Evolutionary conservation across 2,888 invertebrate species (phyloP).

Genomic region (Macroteleia sp.): DNA sequence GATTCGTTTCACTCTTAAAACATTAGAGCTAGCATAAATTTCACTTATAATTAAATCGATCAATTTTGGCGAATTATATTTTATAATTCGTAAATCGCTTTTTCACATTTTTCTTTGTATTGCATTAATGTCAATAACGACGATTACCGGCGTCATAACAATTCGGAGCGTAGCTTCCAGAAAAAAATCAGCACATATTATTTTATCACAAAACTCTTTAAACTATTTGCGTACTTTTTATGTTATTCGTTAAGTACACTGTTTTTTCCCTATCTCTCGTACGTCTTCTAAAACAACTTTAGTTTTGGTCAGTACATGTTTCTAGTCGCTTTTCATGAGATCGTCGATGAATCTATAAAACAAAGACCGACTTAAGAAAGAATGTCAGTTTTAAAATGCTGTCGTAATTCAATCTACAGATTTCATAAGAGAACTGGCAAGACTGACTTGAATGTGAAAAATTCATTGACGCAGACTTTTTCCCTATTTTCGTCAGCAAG

Average conservation of each 20-base stretch:
- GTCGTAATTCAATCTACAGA: too few species aligned
- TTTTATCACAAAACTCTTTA: conserved; percentile 61
- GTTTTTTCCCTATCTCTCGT: conserved; percentile 42
- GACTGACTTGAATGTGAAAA: not conserved
- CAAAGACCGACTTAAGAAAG: conserved; percentile 55
- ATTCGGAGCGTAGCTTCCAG: conserved; percentile 54
- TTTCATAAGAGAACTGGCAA: not conserved
- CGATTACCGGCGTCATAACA: conserved; percentile 49
- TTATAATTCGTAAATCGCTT: too few species aligned
- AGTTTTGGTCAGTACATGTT: conserved; percentile 57
- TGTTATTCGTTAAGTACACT: conserved; percentile 39
- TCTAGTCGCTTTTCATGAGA: conserved; percentile 39
- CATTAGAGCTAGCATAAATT: too few species aligned
- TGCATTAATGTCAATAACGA: conserved; percentile 54
- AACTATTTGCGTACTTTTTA: conserved; percentile 45
- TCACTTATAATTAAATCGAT: too few species aligned
- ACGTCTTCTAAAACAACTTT: conserved; percentile 61
- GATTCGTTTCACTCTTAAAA: too few species aligned
- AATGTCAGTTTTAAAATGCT: too few species aligned
- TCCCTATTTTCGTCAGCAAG: not conserved
- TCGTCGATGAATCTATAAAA: conserved; percentile 58
- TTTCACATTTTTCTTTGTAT: too few species aligned
- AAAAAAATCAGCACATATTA: conserved; percentile 55
- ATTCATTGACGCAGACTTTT: not conserved
- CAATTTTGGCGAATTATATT: too few species aligned